Percentiles rank a stretch among this genome's conserved stretches.
Evolutionary conservation across 2,113 vertebrate genomes (phyloP).

Genomic region (Poicephalus meyeri): DNA sequence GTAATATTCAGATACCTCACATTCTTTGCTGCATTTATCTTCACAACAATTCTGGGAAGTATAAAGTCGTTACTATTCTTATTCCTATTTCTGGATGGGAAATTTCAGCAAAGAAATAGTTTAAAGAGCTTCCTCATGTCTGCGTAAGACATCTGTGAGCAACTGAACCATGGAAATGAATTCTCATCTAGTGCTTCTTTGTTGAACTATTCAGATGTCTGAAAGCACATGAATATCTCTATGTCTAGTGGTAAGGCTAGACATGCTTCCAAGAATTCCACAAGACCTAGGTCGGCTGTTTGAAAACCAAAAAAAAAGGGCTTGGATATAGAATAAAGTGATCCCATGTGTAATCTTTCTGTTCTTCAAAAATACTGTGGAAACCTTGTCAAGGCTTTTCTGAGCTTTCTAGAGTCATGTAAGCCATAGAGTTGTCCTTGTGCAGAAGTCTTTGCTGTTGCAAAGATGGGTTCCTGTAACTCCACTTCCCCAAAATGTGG

Average conservation of each 20-base stretch:
- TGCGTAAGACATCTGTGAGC: neutral
- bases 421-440: neutral
- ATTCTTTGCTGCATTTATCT: neutral
- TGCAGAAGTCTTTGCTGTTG: neutral
- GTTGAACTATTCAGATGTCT: neutral
- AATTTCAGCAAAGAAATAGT: neutral
- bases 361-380: neutral
- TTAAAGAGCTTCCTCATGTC: neutral
- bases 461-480: neutral
- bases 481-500: neutral
- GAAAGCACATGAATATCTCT: neutral
- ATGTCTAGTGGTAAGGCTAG: neutral
- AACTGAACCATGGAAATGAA: neutral
- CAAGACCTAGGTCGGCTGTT: neutral
- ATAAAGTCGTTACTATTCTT: neutral
- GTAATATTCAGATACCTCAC: neutral
- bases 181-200: neutral
- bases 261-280: neutral
- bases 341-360: neutral
- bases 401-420: neutral
- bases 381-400: neutral
- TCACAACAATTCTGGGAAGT: neutral
- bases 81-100: neutral
- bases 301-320: neutral
- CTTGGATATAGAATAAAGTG: neutral